Base-by-base conservation (phyloP, 2,113 vertebrate species). In the Colinus virginianus region DNA sequence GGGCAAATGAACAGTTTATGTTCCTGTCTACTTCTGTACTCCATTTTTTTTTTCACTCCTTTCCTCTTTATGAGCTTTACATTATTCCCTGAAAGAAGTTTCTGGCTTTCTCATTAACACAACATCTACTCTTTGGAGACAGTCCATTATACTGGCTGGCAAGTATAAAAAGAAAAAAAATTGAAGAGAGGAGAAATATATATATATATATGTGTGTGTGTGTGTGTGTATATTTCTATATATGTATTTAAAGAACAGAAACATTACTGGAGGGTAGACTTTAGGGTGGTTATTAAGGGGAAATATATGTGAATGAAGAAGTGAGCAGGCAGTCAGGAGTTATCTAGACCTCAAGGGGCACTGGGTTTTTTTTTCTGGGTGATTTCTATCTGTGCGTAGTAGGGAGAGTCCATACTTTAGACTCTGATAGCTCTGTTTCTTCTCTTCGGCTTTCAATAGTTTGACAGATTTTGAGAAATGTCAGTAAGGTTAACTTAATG, bases 401-500 rank as follows among this genome's bases (percentile, higher is more conserved):
- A 81, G 26, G 26, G 28, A n/a, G 82, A 74, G 46, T 59, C 51
- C 6, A 13, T 74, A 70, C 19, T 82, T 83, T 7, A 5, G 1
- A 55, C 25, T 63, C 14, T 85, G 15, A 28, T 78, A 6, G 51
- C 7, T 77, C 42, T 61, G 9, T 83, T 88, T 63, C 34, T 80
- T 62, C 43, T 85, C 78, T 77, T 16, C 8, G 51, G 55, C 20
- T 78, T 72, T 64, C 56, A 69, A 22, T 43, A 58, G 36, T 87
- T 77, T 70, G 76, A 55, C 13, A 77, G 43, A 32, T 15, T 76
- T 92, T 63, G 40, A 36, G 63, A 13, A 70, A 51, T 83, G 38
- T 90, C 11, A 3, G 22, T 84, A 76, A 90, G 38, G 19, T 77
- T 86, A 84, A 78, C 32, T 78, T 77, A 43, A 21, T 84, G 23